These are phyloP conservation scores for Caerostris darwini DNA, from an alignment of 1,140 invertebrate genomes.

Conservation along the genomic window DNA sequence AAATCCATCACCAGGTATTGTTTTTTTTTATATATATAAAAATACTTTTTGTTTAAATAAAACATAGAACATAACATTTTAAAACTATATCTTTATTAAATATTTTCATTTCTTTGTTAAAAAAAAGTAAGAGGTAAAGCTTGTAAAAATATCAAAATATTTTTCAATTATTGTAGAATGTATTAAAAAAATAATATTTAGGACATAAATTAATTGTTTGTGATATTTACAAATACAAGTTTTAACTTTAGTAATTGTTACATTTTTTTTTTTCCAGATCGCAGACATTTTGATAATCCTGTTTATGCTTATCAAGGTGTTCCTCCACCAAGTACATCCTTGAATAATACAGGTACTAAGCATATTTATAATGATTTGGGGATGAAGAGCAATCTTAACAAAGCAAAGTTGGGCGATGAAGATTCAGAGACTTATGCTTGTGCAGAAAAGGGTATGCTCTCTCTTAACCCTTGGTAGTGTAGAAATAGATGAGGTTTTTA, in stretches of 20 bases:
- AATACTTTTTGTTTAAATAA: too few species aligned
- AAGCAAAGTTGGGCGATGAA: constrained; percentile 78
- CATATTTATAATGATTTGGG: constrained; percentile 78
- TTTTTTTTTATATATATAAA: constrained; percentile 77
- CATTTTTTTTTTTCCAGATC: constrained; percentile 84
- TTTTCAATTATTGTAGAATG: too few species aligned
- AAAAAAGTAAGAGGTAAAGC: too few species aligned
- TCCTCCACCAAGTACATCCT: constrained; percentile 85
- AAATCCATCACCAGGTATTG: constrained; percentile 74
- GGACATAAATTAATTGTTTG: too few species aligned
- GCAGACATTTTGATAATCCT: constrained; percentile 95
- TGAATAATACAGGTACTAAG: constrained; percentile 82
- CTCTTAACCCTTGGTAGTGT: background rate
- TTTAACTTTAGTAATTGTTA: too few species aligned
- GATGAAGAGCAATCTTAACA: constrained; percentile 75
- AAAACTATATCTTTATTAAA: too few species aligned
- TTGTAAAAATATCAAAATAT: too few species aligned
- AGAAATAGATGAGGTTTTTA: background rate
- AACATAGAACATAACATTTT: too few species aligned
- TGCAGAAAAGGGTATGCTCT: constrained; percentile 58
- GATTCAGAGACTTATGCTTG: constrained; percentile 58
- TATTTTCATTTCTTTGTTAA: too few species aligned
- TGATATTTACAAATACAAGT: too few species aligned
- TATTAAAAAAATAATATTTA: too few species aligned
- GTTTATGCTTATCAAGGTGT: constrained; percentile 89